Conservation (phyloP, 2,113 vertebrate genomes). For the Sphyrna mokarran region DNA sequence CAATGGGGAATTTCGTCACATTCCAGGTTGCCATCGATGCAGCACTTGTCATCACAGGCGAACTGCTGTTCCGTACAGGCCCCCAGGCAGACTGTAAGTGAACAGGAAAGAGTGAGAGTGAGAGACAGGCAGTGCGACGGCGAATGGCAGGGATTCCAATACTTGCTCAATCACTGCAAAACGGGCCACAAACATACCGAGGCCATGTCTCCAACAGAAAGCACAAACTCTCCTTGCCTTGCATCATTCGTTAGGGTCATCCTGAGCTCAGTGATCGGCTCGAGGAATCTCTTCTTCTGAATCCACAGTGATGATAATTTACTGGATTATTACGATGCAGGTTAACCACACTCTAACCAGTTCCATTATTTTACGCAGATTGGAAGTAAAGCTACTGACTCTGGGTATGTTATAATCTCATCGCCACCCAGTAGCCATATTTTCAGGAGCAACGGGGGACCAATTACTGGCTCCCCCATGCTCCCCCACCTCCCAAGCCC, state of each 20-base stretch:
- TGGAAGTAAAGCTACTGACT: not conserved
- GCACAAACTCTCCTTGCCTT: not conserved
- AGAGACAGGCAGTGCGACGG: not conserved
- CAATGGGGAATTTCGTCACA: slow-evolving; percentile 74
- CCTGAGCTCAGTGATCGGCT: not conserved
- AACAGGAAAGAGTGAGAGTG: not conserved
- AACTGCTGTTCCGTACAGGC: slow-evolving; percentile 51
- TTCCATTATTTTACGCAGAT: not conserved
- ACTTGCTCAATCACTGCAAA: not conserved
- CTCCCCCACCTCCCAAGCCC: too few species aligned
- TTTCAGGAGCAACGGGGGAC: not conserved
- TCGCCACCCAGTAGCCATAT: not conserved
- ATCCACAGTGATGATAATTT: not conserved
- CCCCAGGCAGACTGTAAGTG: not conserved
- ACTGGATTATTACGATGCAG: not conserved
- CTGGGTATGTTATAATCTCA: not conserved
- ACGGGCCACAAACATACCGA: not conserved
- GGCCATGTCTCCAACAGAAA: not conserved
- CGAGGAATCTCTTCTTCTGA: not conserved
- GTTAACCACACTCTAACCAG: not conserved
- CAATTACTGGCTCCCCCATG: not conserved
- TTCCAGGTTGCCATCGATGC: slow-evolving; percentile 72
- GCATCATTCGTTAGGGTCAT: not conserved
- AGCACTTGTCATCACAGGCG: slow-evolving; percentile 76
- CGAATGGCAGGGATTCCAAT: not conserved